Evolutionary conservation across 2,113 vertebrate species (phyloP).

Genomic region (Rhea pennata): DNA sequence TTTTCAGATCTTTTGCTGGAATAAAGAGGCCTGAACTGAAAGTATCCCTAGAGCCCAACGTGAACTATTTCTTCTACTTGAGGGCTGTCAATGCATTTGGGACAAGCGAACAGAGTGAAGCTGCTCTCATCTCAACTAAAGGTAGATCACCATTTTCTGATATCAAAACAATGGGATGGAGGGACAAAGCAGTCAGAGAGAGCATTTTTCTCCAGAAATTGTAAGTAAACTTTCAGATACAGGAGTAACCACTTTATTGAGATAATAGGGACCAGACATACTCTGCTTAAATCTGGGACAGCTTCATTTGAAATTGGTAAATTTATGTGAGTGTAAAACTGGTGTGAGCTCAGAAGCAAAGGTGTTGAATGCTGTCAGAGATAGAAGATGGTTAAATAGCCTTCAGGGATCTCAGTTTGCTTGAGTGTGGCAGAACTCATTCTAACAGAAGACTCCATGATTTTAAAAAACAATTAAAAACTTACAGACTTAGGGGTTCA

Average conservation of each 20-base stretch:
- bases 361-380: neutral
- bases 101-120: slow-evolving; percentile 94
- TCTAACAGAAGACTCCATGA: neutral
- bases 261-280: neutral
- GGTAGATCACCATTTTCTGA: slow-evolving; percentile 73
- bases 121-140: slow-evolving; percentile 94
- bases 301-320: neutral
- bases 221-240: neutral
- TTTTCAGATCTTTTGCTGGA: slow-evolving; percentile 89
- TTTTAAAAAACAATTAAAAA: neutral
- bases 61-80: slow-evolving; percentile 96
- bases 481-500: neutral
- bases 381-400: neutral
- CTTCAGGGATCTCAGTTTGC: neutral
- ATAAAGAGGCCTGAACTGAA: slow-evolving; percentile 86
- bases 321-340: neutral
- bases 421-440: neutral
- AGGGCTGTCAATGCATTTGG: slow-evolving; percentile 89
- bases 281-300: neutral
- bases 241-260: neutral
- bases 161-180: neutral
- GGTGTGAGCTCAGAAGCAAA: neutral
- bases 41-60: slow-evolving; percentile 89
- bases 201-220: neutral
- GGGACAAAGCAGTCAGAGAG: neutral